These are phyloP conservation scores for Pseudomyrmex dendroicus DNA, from an alignment of 1,140 invertebrate genomes.

Conservation along the genomic window DNA sequence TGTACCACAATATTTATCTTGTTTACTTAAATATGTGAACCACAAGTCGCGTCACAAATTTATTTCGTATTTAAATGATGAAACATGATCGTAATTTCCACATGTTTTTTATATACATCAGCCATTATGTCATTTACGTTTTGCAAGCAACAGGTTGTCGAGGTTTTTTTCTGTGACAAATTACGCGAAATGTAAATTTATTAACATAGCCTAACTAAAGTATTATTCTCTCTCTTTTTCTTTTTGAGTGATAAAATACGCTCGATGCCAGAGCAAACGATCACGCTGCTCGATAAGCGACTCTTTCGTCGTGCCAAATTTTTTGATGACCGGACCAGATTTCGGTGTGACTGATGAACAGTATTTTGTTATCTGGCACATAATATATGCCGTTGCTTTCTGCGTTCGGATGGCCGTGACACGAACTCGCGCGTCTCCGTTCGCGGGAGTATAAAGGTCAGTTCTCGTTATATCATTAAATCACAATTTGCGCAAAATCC, in stretches of 20 bases:
- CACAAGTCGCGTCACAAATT: background rate
- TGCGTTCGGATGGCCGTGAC: constrained; percentile 62
- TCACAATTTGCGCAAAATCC: background rate
- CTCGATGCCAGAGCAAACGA: constrained; percentile 26
- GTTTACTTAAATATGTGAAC: background rate
- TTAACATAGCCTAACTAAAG: constrained; percentile 7
- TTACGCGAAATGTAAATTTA: constrained; percentile 64
- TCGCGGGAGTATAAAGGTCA: constrained; percentile 14
- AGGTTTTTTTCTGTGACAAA: constrained; percentile 59
- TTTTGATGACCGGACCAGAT: constrained; percentile 62
- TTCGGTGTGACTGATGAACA: constrained; percentile 60
- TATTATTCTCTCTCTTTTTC: background rate
- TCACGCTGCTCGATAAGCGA: constrained; percentile 45
- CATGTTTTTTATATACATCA: background rate
- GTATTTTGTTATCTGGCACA: constrained; percentile 12
- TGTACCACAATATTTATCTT: background rate
- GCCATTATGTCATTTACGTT: constrained; percentile 55
- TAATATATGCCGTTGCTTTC: constrained; percentile 16
- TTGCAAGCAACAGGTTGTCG: background rate
- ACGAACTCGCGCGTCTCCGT: constrained; percentile 33
- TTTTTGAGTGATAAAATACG: background rate
- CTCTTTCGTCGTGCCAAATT: constrained; percentile 50
- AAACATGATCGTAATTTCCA: background rate
- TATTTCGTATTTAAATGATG: constrained; percentile 24
- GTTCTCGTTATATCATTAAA: background rate